Evolutionary conservation across 2,888 invertebrate species (phyloP), one percentile per base, ranked within the genome.

Genomic region (Homarus gammarus): DNA sequence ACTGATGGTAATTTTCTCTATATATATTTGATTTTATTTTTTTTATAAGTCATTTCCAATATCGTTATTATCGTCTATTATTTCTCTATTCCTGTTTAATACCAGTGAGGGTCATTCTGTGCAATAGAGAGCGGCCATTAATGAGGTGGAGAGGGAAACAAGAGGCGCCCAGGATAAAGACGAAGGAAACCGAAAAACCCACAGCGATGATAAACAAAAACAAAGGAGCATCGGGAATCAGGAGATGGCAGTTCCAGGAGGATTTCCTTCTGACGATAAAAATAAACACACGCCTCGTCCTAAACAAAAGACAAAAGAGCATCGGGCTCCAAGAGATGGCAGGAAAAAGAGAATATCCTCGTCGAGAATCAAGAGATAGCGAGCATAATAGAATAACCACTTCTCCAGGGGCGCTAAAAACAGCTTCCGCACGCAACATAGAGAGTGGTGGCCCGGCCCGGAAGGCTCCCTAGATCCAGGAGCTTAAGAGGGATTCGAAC

Each of bases 401-500:
- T 27, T 64, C 64, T 18, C 27, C 27, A 27, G 5, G 5, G 51
- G 56, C 22, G 51, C 78, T 51, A 78, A 78, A 78, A 78, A 78
- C 78, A 36, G 56, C 51, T 18, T 78, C 56, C 56, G 22, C 56
- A 56, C 33, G 56, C 78, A 56, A 56, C 78, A 56, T 56, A 78
- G 78, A 78, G 82, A 82, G 82, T 31, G 82, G 70, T n/a, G 64
- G 27, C 18, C 64, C 64, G 27, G 64, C 64, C 64, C 70, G 82
- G 82, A 70, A 75, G 75, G 61, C 75, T 64, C 22, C 64, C 56
- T 64, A 40, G 68, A 84, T 84, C 84, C 84, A 40, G 12, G 40
- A 77, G 84, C 75, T 84, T 64, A 75, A 61, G 75, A 64, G n/a
- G 40, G 77, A 75, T 84, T 75, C 75, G 5, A 8, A 75, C 75